Percentiles rank a stretch among this genome's conserved stretches.
These are phyloP conservation scores for Amiota mariae DNA, from an alignment of 2,888 invertebrate genomes.

Conservation along the genomic window DNA sequence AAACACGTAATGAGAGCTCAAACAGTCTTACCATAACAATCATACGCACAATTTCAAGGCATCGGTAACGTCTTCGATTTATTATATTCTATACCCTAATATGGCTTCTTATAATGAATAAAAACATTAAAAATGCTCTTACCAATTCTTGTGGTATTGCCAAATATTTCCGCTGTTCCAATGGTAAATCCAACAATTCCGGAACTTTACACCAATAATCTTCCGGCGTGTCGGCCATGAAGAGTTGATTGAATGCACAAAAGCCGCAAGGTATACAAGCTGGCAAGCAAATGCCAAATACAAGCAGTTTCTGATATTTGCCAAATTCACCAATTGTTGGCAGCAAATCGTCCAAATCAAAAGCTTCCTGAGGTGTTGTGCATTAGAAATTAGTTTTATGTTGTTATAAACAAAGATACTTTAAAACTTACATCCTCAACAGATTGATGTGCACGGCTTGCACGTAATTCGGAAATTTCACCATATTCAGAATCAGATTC, in stretches of 20 bases:
- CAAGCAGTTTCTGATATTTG: conserved; percentile 86
- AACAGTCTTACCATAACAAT: background rate
- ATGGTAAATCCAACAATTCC: conserved; percentile 77
- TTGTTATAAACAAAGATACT: background rate
- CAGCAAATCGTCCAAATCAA: conserved; percentile 89
- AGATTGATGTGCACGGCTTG: conserved; percentile 43
- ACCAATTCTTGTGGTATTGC: conserved; percentile 79
- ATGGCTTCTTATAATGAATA: conserved; percentile 14
- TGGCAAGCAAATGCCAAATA: conserved; percentile 90
- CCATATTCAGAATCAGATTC: conserved; percentile 52
- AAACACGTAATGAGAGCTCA: too few species aligned
- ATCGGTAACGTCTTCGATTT: background rate
- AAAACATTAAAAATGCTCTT: conserved; percentile 29
- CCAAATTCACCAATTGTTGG: conserved; percentile 93
- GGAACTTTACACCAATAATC: conserved; percentile 89
- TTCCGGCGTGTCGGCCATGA: conserved; percentile 91
- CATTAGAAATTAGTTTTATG: background rate
- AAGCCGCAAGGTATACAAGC: conserved; percentile 93
- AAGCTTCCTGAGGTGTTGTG: conserved; percentile 64
- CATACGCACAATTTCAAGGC: conserved; percentile 46
- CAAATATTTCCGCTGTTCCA: conserved; percentile 77
- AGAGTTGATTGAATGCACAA: conserved; percentile 93
- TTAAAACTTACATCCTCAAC: conserved; percentile 48
- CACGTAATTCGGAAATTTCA: conserved; percentile 57
- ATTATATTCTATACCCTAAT: conserved; percentile 34